These are phyloP conservation scores for Phania funesta DNA, from an alignment of 2,888 invertebrate species.

Conservation along the genomic window DNA sequence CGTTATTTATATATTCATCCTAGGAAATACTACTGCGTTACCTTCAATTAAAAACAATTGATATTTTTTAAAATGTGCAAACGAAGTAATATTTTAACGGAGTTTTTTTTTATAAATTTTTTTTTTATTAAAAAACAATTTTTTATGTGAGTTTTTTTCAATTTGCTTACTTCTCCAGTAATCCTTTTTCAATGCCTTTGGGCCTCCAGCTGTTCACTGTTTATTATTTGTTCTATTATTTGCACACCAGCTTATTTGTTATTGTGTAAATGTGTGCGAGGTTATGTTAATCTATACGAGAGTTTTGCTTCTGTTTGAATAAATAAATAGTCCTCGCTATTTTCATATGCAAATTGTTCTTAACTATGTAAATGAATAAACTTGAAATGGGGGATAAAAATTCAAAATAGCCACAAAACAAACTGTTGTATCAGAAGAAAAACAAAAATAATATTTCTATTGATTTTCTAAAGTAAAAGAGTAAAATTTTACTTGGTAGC, in stretches of 20 bases:
- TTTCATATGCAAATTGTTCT: conserved; percentile 60
- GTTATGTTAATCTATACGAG: not conserved
- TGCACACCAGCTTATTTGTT: conserved; percentile 12
- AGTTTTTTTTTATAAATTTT: too few species aligned
- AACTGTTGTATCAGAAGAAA: not conserved
- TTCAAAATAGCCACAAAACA: not conserved
- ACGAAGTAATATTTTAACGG: too few species aligned
- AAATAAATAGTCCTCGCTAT: conserved; percentile 41
- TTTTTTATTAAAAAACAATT: too few species aligned
- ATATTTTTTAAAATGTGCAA: too few species aligned
- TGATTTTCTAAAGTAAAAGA: not conserved
- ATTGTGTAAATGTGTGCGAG: not conserved
- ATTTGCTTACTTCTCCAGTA: not conserved
- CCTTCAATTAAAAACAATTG: too few species aligned
- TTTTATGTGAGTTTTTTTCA: not conserved
- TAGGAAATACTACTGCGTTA: too few species aligned
- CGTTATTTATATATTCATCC: too few species aligned
- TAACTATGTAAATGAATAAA: conserved; percentile 62
- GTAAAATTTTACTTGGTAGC: conserved; percentile 17
- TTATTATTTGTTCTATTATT: conserved; percentile 29
- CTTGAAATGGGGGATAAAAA: conserved; percentile 37
- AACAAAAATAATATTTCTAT: too few species aligned
- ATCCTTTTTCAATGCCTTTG: conserved; percentile 13
- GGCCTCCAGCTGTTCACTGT: conserved; percentile 41
- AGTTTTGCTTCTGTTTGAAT: conserved; percentile 42